These are phyloP conservation scores for Adoxophyes honmai DNA, from an alignment of 1,140 invertebrate species.

Conservation along the genomic window DNA sequence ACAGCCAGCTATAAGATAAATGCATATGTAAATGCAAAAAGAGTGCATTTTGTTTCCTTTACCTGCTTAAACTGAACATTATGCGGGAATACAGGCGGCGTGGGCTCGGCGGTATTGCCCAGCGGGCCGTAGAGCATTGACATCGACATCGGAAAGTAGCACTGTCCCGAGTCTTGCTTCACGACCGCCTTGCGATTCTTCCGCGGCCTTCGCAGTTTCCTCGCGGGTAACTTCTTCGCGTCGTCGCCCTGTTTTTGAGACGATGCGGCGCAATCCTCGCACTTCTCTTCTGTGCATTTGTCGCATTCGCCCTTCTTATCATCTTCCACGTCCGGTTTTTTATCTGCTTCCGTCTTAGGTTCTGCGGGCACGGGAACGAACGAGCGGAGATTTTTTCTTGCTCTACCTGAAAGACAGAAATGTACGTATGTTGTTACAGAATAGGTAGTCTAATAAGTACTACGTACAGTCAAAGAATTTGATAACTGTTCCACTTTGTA, in stretches of 20 bases:
- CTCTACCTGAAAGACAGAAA: slow-evolving; percentile 51
- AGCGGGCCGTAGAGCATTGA: slow-evolving; percentile 89
- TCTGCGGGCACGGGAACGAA: slow-evolving; percentile 60
- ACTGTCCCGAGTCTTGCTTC: slow-evolving; percentile 58
- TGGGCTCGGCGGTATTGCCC: slow-evolving; percentile 79
- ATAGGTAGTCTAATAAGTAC: no score
- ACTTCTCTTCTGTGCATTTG: slow-evolving; percentile 41
- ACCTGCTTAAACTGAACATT: slow-evolving; percentile 94
- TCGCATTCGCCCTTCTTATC: slow-evolving; percentile 47
- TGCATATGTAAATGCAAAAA: no score
- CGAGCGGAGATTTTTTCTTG: slow-evolving; percentile 57
- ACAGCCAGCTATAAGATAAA: no score
- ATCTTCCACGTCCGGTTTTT: slow-evolving; percentile 35
- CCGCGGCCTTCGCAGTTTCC: slow-evolving; percentile 51
- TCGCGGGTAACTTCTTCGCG: slow-evolving; percentile 30
- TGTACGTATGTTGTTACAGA: background rate
- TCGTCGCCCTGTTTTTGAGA: slow-evolving; percentile 46
- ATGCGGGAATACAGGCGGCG: slow-evolving; percentile 84
- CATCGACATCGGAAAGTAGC: slow-evolving; percentile 90
- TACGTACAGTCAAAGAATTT: no score
- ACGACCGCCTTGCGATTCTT: slow-evolving; percentile 64
- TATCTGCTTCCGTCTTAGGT: slow-evolving; percentile 41
- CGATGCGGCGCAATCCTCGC: slow-evolving; percentile 36
- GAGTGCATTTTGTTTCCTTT: slow-evolving; percentile 31
- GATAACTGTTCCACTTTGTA: no score